Base-by-base conservation (phyloP, 1,140 invertebrate genomes). In the Sycophila sp. region DNA sequence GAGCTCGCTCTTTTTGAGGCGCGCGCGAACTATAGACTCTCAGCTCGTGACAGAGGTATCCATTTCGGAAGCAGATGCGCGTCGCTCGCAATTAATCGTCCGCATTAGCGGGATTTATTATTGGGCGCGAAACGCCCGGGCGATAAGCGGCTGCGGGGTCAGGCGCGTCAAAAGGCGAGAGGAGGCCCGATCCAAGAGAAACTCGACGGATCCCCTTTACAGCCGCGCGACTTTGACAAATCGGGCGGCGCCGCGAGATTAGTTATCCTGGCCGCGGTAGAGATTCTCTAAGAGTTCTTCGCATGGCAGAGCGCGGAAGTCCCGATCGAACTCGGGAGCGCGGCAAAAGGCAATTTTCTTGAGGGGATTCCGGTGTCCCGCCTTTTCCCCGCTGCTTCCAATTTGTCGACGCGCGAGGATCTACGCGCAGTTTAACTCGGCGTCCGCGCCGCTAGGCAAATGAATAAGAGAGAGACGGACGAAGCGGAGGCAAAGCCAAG, bases 71-170 rank as follows among this genome's bases (percentile, higher is more conserved):
- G 80, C 75, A 64, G 55, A 34, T 51, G 60, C 67, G 45, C 71
- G 71, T 67, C 77, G 70, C 80, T 75, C 75, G 76, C 79, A 80
- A 83, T 81, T 81, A 81, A 83, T 81, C 76, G 77, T 72, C 62
- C 47, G 58, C 78, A 81, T 83, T 81, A 83, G 74, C 60, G 75
- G 76, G 79, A 15, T 22, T 15, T 81, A 81, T 83, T 83, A 83
- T 81, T 79, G 79, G 73, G 74, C 77, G 74, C 78, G 75, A 47
- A 47, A 22, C 42, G 42, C 17, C 42, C 42, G 19, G n/a, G n/a
- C n/a, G n/a, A n/a, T n/a, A n/a, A n/a, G n/a, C n/a, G n/a, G n/a
- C n/a, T n/a, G n/a, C 51, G 51, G 26, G 51, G 51, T 53, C 51
- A 53, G 24, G 1, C 15, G 76, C 75, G 71, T 45, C 67, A 63